phyloP scores from a whole-genome alignment of 1,140 invertebrate genomes.

The Nasonia giraulti region DNA sequence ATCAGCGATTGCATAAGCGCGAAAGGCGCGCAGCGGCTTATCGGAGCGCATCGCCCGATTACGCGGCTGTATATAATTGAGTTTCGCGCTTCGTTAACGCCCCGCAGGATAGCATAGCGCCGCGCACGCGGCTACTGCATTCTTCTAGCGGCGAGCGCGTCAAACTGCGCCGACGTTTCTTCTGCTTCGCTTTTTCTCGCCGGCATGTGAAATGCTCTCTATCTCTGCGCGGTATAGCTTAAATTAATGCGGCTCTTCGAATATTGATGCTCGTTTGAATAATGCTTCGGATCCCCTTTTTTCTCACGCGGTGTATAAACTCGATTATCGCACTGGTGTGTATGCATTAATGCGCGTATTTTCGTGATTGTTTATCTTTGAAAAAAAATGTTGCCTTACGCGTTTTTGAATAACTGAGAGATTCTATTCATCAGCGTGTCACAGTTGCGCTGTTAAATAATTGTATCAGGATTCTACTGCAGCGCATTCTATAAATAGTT shows the following conservation, averaged over 20 bases:
- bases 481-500: no score
- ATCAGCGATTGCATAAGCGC: slow-evolving; percentile 18
- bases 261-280: neutral
- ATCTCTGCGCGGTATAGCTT: no score
- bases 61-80: slow-evolving; percentile 11
- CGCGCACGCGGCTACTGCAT: neutral
- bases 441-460: no score
- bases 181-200: no score
- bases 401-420: no score
- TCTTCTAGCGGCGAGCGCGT: neutral
- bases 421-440: no score
- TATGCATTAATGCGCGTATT: no score
- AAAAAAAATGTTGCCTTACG: no score
- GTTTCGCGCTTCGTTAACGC: slow-evolving; percentile 31
- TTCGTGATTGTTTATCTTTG: no score
- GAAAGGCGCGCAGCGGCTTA: neutral
- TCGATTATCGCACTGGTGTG: neutral
- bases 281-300: no score
- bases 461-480: no score
- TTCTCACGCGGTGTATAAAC: neutral
- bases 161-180: no score
- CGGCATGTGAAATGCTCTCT: neutral
- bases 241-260: neutral
- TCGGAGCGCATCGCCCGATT: slow-evolving; percentile 24
- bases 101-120: neutral